Evolutionary conservation across 1,140 invertebrate species (phyloP).

Genomic region (Pogonomyrmex barbatus): DNA sequence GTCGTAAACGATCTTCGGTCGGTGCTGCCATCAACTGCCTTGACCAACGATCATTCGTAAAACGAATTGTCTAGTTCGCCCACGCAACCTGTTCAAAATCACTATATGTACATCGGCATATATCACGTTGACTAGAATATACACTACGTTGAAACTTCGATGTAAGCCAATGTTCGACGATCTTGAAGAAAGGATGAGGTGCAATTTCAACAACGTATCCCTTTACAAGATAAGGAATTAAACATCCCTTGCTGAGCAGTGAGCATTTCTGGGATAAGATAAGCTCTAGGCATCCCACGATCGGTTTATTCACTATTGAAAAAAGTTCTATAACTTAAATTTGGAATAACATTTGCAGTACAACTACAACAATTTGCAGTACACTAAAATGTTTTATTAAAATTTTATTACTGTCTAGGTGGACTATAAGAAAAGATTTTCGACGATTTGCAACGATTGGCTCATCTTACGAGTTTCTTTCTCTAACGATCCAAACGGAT

Average conservation of each 20-base stretch:
- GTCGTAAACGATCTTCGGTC: constrained; percentile 60
- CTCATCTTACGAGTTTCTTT: constrained; percentile 22
- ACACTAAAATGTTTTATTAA: constrained; percentile 56
- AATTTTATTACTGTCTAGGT: not conserved
- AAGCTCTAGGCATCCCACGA: constrained; percentile 77
- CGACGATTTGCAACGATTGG: not conserved
- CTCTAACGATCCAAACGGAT: constrained; percentile 55
- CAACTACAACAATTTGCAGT: constrained; percentile 49
- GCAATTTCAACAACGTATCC: constrained; percentile 84
- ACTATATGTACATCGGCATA: not conserved
- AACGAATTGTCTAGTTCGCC: constrained; percentile 76
- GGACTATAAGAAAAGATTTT: not conserved
- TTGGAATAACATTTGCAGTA: not conserved
- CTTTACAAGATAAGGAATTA: constrained; percentile 85
- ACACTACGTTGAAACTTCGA: constrained; percentile 23
- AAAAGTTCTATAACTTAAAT: not conserved
- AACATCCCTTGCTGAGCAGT: constrained; percentile 78
- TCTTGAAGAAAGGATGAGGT: constrained; percentile 64
- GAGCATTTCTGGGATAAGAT: constrained; percentile 83
- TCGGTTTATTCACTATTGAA: constrained; percentile 73
- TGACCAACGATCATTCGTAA: constrained; percentile 76
- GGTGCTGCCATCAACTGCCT: constrained; percentile 80
- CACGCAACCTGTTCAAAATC: constrained; percentile 77
- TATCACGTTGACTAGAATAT: constrained; percentile 68
- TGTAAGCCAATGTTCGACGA: constrained; percentile 18